These are phyloP conservation scores for Cryptocephalus primarius DNA, from an alignment of 2,888 invertebrate genomes.

Conservation along the genomic window DNA sequence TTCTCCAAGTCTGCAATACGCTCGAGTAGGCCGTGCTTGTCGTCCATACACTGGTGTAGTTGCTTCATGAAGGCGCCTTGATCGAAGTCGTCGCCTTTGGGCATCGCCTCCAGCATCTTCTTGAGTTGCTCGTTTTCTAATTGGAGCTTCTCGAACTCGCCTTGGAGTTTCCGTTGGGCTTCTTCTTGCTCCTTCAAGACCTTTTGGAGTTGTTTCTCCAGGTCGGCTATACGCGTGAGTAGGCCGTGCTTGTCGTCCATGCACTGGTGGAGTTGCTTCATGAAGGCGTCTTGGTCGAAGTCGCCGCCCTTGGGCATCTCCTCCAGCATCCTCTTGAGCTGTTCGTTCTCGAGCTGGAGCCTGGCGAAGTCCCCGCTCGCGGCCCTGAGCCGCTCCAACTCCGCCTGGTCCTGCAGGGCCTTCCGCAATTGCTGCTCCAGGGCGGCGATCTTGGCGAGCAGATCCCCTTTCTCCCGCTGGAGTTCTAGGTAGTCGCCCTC, in stretches of 20 bases:
- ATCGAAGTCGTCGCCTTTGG: background rate
- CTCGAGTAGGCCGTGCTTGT: slow-evolving; percentile 4
- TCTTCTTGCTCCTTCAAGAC: background rate
- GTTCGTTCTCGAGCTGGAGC: slow-evolving; percentile 15
- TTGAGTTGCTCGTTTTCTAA: no score
- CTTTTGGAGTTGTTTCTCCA: slow-evolving; percentile 5
- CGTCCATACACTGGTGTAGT: background rate
- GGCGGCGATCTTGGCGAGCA: background rate
- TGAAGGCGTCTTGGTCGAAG: slow-evolving; percentile 16
- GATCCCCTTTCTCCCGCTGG: slow-evolving; percentile 1
- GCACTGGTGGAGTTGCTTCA: slow-evolving; percentile 15
- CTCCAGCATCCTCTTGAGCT: slow-evolving; percentile 20
- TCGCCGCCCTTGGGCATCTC: slow-evolving; percentile 18
- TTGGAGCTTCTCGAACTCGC: no score
- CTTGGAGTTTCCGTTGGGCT: background rate
- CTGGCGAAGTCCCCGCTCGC: slow-evolving; percentile 10
- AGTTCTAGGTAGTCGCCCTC: background rate
- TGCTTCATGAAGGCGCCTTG: background rate
- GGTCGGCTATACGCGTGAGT: slow-evolving; percentile 1
- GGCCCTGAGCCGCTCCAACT: slow-evolving; percentile 12
- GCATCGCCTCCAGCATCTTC: no score
- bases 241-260: slow-evolving; percentile 15
- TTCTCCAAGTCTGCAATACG: slow-evolving; percentile 7
- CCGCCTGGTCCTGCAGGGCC: slow-evolving; percentile 21
- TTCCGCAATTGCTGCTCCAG: slow-evolving; percentile 22